Evolutionary conservation across 1,140 invertebrate species (phyloP).

Genomic region (Penaeus japonicus): DNA sequence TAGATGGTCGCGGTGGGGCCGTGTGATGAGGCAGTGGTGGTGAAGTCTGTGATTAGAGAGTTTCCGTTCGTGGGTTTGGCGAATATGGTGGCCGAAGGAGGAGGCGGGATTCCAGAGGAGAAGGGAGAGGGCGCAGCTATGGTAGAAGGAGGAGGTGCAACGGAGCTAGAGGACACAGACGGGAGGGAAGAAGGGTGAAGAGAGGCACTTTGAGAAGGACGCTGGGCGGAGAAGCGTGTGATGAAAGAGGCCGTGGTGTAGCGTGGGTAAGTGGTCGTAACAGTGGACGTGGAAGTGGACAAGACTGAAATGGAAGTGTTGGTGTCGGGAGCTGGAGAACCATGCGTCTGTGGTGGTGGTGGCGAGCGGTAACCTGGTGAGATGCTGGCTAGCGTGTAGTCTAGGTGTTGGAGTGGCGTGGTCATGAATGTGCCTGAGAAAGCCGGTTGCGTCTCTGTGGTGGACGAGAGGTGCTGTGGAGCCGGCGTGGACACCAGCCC

Average conservation of each 20-base stretch:
- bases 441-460: slow-evolving; percentile 15
- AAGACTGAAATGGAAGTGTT: background rate
- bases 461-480: slow-evolving; percentile 49
- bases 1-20: slow-evolving; percentile 36
- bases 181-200: background rate
- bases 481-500: slow-evolving; percentile 58
- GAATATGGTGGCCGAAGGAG: background rate
- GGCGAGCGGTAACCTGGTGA: slow-evolving; percentile 52
- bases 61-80: background rate
- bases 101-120: background rate
- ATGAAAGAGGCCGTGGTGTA: too few species aligned
- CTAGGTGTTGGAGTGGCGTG: slow-evolving; percentile 55
- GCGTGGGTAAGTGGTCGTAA: too few species aligned
- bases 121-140: background rate
- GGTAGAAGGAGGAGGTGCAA: background rate
- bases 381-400: slow-evolving; percentile 56
- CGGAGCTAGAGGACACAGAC: background rate
- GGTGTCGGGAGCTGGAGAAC: background rate
- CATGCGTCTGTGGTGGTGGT: slow-evolving; percentile 10
- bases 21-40: background rate
- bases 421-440: slow-evolving; percentile 58
- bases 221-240: background rate
- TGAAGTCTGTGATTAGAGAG: background rate
- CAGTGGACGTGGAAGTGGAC: too few species aligned
- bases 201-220: background rate